These are phyloP conservation scores for Ceryle rudis DNA, from an alignment of 2,797 vertebrate genomes.

Conservation along the genomic window DNA sequence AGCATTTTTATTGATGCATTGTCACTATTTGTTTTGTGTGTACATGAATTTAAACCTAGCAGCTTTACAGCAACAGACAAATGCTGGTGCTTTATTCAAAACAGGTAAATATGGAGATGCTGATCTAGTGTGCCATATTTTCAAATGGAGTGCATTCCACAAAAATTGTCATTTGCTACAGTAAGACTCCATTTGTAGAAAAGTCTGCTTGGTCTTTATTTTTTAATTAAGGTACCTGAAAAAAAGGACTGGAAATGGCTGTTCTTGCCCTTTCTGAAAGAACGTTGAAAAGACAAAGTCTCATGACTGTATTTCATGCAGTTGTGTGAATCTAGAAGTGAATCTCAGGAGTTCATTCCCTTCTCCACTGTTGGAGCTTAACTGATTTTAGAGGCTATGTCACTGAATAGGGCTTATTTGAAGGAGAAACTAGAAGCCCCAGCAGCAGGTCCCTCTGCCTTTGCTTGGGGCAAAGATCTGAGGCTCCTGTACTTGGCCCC, in stretches of 20 bases:
- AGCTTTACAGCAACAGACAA: not conserved
- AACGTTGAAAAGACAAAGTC: not conserved
- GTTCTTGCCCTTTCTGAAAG: not conserved
- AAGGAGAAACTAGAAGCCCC: not conserved
- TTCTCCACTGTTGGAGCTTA: not conserved
- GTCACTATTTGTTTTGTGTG: not conserved
- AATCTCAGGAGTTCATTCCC: rapidly evolving
- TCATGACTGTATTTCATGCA: not conserved
- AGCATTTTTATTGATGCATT: not conserved
- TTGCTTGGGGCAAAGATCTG: not conserved
- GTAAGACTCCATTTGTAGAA: not conserved
- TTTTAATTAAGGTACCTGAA: not conserved
- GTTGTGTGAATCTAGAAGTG: not conserved
- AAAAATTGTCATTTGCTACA: not conserved
- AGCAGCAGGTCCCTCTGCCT: not conserved
- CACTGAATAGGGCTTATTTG: not conserved
- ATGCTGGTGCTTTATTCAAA: not conserved
- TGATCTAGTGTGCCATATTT: not conserved
- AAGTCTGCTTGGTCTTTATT: not conserved
- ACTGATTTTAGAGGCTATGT: not conserved
- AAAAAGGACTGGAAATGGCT: not conserved
- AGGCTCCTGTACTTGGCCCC: rapidly evolving
- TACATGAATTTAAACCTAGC: not conserved
- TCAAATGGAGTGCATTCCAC: not conserved
- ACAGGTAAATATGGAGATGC: not conserved